Base-by-base conservation (phyloP, 2,797 vertebrate genomes). In the Molossus molossus region DNA sequence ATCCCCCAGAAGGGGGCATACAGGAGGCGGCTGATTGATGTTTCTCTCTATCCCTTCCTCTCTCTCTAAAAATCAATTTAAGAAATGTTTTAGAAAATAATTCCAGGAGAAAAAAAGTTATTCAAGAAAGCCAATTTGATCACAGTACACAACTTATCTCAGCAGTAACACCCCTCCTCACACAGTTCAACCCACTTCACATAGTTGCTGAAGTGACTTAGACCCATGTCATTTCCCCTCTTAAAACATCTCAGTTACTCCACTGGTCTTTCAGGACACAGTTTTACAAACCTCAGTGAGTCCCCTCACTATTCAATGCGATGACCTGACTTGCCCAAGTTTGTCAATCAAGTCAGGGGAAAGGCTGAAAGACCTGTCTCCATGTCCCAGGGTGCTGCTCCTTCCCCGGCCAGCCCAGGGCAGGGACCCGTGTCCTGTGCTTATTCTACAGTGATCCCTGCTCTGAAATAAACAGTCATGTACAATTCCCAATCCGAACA, bases 81-180 rank as follows among this genome's bases (percentile, higher is more conserved):
- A 45, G 6, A 45, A 45, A 45, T 45, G 6, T 45, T 45, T 45
- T 45, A 45, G 40, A 45, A 45, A 79, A 80, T 40, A 64, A 92
- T 76, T 76, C 29, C 18, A 53, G n/a, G 3, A 1, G 23, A 4
- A 84, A 86, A 86, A 60, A 45, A n/a, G 1, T 48, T 70, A 57
- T 62, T 82, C 18, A 70, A 72, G 72, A 89, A 72, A 94, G n/a
- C 48, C 7, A 21, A 40, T 77, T 82, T 55, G n/a, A 85, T 81
- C 75, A 58, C 14, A 70, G 33, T 29, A 45, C 6, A 48, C 29
- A 62, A 55, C 21, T 77, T 55, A 53, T 25, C 18, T 87, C n/a
- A 77, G 65, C 3, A 15, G 13, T 53, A 25, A 45, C 79, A 85
- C 7, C 18, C 27, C 18, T 76, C 25, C 13, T 58, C 64, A 58